Evolutionary conservation across 2,797 vertebrate species (phyloP), one percentile per base, ranked within the genome.

Genomic region (Scarus forsteni): DNA sequence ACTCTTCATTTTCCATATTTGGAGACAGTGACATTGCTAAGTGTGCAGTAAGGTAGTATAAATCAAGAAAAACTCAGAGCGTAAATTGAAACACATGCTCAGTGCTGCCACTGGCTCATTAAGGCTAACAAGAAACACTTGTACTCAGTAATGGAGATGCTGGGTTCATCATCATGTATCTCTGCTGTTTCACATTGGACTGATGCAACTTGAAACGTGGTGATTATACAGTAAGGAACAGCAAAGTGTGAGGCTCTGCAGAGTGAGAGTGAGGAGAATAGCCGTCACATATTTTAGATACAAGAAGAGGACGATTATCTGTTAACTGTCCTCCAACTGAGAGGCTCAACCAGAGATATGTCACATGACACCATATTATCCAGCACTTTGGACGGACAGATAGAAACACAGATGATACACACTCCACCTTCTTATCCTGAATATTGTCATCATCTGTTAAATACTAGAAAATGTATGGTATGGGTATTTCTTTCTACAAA

Each of bases 71-170:
- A 71, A 34, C 55, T 77, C 73, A 62, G 70, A 35, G 65, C 14
- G 72, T 87, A 83, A 86, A 83, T 66, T 84, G 76, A 89, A 88
- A 86, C 86, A 87, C 56, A 66, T 84, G 85, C 79, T 77, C 73
- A 49, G 75, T 75, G 43, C 68, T 58, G 63, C 50, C 74, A 57
- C 11, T 1, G 43, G 42, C 77, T 81, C 69, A 81, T 83, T 80
- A 77, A 62, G 63, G 62, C 68, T 82, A 86, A 85, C 68, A 46
- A 60, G 79, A 84, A 87, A 85, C 85, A 82, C 64, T 84, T 45
- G 40, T 66, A 64, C 65, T 61, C 44, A 27, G 75, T 79, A 63
- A 67, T 66, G 73, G 54, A 81, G 12, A 35, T 7, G 59, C 62
- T 48, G 40, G 50, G 49, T 15, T 52, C 44, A 34, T 57, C 53